Evolutionary conservation across 2,797 vertebrate species (phyloP), one percentile per base, ranked within the genome.

Genomic region (Poeciliopsis presidionis): DNA sequence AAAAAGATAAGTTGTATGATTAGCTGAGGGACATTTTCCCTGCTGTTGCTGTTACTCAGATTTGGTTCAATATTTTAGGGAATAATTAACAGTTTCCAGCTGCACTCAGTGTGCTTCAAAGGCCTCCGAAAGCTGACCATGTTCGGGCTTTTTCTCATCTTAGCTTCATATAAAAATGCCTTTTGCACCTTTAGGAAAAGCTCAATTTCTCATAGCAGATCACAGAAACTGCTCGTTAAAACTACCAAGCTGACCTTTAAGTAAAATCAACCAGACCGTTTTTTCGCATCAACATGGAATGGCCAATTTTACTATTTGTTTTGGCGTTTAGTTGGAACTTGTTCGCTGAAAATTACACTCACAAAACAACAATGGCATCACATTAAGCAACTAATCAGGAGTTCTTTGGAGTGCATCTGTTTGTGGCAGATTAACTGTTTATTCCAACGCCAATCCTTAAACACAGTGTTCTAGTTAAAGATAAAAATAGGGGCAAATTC

Each of bases 91-190:
- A 47, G 70, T 49, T 53, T 72, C 16, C 76, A 65, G 75, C 76
- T 81, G 76, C 72, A 82, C 25, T 36, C 6, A 25, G 67, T 77
- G 75, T 49, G 61, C 11, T 33, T 73, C 22, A 67, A 43, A 85
- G 92, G 90, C 91, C 93, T 71, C 78, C 16, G 2, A 71, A 47
- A 84, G 73, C 57, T 72, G 74, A 25, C 16, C 65, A 1, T 11
- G 71, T n/a, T 57, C 59, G 71, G 72, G 76, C n/a, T 73, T 30
- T 51, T 67, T 45, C 6, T 45, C 12, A 43, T 78, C 12, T 78
- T 30, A 14, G 55, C 73, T 74, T 6, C 41, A 46, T 22, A 30
- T 12, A 79, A 83, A 25, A 41, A 78, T 73, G 71, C 8, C 11
- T 36, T 28, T 30, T 25, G 28, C 65, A 57, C 30, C 59, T 22